Evolutionary conservation across 1,140 invertebrate species (phyloP).

Genomic region (Subanguina moxae): DNA sequence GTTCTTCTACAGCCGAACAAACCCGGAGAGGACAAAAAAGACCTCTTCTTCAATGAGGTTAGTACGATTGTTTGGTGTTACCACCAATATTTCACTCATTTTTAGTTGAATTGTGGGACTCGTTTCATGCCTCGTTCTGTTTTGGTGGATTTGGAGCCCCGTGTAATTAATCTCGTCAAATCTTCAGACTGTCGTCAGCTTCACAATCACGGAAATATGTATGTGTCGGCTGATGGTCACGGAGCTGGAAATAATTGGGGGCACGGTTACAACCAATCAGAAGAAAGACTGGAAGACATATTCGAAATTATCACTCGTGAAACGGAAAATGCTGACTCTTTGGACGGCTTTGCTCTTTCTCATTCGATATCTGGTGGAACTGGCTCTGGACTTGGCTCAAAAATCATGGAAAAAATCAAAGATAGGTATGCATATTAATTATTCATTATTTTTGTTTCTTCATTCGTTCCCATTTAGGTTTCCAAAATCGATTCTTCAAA

Average conservation of each 20-base stretch:
- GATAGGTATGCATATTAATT: conserved; percentile 69
- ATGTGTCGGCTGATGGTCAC: conserved; percentile 90
- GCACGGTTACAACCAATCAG: conserved; percentile 74
- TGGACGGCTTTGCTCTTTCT: conserved; percentile 97
- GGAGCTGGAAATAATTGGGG: conserved; percentile 99
- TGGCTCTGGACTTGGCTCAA: conserved; percentile 94
- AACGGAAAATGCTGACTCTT: conserved; percentile 82
- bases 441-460: no score
- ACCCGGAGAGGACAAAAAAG: conserved; percentile 85
- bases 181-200: conserved; percentile 71
- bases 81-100: conserved; percentile 9
- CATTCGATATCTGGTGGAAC: conserved; percentile 96
- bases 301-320: conserved; percentile 18
- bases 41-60: conserved; percentile 97
- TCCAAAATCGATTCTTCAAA: conserved; percentile 95
- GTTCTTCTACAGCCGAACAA: conserved; percentile 86
- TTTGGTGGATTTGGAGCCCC: conserved; percentile 87
- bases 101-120: conserved; percentile 79
- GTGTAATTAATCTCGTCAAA: conserved; percentile 94
- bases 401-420: conserved; percentile 82
- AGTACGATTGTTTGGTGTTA: background rate
- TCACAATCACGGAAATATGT: conserved; percentile 97
- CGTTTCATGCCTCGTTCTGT: conserved; percentile 96
- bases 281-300: background rate
- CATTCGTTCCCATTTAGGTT: conserved; percentile 66